phyloP scores from a whole-genome alignment of 2,113 vertebrate genomes.

The Pterocles burchelli region DNA sequence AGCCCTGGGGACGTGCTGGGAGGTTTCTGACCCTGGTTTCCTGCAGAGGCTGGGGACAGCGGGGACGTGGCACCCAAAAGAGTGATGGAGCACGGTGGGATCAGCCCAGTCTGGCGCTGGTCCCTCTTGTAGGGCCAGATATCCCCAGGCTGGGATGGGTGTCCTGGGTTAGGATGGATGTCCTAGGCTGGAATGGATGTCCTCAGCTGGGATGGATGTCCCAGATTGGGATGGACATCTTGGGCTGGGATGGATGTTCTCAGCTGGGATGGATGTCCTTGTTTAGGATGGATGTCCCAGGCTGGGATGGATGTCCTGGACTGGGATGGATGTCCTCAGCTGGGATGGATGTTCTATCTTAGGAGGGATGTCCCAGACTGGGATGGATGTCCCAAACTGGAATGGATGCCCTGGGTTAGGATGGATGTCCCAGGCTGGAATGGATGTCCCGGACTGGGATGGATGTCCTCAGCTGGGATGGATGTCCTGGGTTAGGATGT shows the following conservation, averaged over 20 bases:
- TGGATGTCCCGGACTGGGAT: background rate
- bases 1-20: background rate
- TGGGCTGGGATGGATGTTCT: too few species aligned
- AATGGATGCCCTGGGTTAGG: background rate
- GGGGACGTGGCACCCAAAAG: rapidly evolving
- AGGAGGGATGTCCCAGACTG: background rate
- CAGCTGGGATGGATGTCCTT: background rate
- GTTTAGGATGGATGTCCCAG: background rate
- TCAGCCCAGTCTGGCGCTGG: background rate
- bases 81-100: rapidly evolving
- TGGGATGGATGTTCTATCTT: background rate
- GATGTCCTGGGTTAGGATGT: too few species aligned
- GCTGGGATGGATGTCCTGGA: background rate
- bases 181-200: background rate
- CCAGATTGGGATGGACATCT: too few species aligned
- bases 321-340: background rate
- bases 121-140: background rate
- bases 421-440: background rate
- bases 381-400: too few species aligned
- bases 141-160: background rate
- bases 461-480: background rate
- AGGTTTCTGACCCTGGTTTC: background rate
- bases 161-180: background rate
- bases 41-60: background rate
- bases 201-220: background rate